phyloP scores from a whole-genome alignment of 2,797 vertebrate genomes.

The Carcharodon carcharias region DNA sequence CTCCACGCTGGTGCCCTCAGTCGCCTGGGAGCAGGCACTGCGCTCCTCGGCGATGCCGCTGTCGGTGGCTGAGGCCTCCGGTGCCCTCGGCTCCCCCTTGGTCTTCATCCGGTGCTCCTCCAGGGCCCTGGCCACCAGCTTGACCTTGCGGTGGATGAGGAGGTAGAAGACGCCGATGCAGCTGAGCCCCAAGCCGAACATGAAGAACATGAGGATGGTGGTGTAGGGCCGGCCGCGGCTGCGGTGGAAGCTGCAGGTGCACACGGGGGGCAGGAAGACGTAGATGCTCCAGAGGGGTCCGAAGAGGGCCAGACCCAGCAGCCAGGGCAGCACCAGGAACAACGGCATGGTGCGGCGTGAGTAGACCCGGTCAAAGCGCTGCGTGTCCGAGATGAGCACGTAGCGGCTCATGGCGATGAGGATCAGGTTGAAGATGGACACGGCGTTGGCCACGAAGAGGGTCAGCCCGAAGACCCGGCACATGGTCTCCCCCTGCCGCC shows the following conservation, averaged over 20 bases:
- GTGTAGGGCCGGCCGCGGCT: slow-evolving; percentile 66
- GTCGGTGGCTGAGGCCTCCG: slow-evolving; percentile 49
- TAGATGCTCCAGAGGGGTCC: slow-evolving; percentile 70
- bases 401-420: slow-evolving; percentile 73
- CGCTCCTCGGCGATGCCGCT: slow-evolving; percentile 52
- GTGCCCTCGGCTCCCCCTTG: slow-evolving; percentile 30
- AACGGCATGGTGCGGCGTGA: slow-evolving; percentile 53
- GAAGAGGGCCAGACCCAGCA: slow-evolving; percentile 63
- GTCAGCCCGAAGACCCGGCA: slow-evolving; percentile 72
- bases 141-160: slow-evolving; percentile 72
- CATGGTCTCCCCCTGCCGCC: slow-evolving; percentile 64
- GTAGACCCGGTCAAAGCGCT: slow-evolving; percentile 64
- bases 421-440: slow-evolving; percentile 78
- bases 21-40: too few relatives aligned
- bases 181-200: slow-evolving; percentile 68
- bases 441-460: slow-evolving; percentile 76
- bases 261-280: slow-evolving; percentile 71
- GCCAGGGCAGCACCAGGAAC: slow-evolving; percentile 64
- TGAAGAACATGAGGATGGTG: slow-evolving; percentile 69
- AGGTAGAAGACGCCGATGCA: slow-evolving; percentile 74
- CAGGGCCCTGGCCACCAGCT: slow-evolving; percentile 57
- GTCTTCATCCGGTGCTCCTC: slow-evolving; percentile 57
- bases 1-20: too few relatives aligned
- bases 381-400: slow-evolving; percentile 64
- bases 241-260: slow-evolving; percentile 83